These are phyloP conservation scores for Drosophila jambulina DNA, from an alignment of 1,140 invertebrate genomes.

Conservation along the genomic window DNA sequence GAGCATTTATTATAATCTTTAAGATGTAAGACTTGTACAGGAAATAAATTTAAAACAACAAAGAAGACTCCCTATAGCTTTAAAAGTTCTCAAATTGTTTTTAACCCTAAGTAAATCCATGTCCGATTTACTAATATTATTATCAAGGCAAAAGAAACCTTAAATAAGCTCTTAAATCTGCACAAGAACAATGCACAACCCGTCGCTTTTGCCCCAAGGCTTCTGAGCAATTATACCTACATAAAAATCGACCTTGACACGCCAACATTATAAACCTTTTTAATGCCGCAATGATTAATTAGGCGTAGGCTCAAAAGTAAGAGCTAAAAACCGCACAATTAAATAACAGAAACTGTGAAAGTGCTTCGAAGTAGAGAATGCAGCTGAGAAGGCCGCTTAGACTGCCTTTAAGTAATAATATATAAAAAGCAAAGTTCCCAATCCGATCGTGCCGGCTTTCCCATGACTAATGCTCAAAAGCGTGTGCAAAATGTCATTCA, in stretches of 20 bases:
- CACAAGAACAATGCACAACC: conserved; percentile 39
- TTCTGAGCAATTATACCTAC: conserved; percentile 20
- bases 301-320: conserved; percentile 28
- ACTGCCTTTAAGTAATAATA: background rate
- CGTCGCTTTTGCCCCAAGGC: conserved; percentile 25
- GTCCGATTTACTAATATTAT: background rate
- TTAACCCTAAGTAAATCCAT: background rate
- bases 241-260: conserved; percentile 43
- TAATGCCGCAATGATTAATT: conserved; percentile 45
- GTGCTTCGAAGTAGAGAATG: conserved; percentile 25
- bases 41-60: too few relatives aligned
- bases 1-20: background rate
- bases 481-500: conserved; percentile 62
- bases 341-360: conserved; percentile 36
- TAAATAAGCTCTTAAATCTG: conserved; percentile 19
- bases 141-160: conserved; percentile 23
- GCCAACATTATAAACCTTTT: conserved; percentile 46
- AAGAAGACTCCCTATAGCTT: background rate
- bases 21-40: too few relatives aligned
- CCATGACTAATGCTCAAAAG: conserved; percentile 41
- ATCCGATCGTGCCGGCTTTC: conserved; percentile 45
- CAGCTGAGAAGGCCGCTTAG: conserved; percentile 45
- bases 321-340: conserved; percentile 1
- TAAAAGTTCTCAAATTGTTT: background rate
- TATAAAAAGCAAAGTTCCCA: conserved; percentile 18